Conservation (phyloP, 2,888 invertebrate species). For the Sarcophaga caerulescens region DNA sequence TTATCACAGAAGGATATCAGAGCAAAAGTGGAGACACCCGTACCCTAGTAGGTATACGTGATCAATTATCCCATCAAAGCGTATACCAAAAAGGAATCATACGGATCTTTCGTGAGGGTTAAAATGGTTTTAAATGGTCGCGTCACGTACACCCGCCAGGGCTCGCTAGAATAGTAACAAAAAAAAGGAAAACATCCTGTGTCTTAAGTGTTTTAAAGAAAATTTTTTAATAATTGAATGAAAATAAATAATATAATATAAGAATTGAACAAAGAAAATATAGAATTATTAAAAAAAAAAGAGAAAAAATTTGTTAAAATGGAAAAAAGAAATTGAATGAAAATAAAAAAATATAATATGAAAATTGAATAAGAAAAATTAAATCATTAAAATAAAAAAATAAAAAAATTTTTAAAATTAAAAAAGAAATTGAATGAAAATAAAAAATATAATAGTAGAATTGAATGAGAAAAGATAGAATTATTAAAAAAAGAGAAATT, state of each 20-base stretch:
- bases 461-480: not conserved
- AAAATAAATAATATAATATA: not conserved
- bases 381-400: too few species aligned
- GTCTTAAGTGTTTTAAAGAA: not conserved
- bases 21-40: slow-evolving; percentile 9
- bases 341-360: too few species aligned
- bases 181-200: not conserved
- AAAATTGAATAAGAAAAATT: too few species aligned
- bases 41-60: not conserved
- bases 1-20: slow-evolving; percentile 6
- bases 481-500: not conserved
- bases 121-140: not conserved
- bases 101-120: slow-evolving; percentile 2
- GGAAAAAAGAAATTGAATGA: too few species aligned
- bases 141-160: not conserved
- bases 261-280: not conserved
- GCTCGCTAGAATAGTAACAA: not conserved
- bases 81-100: not conserved
- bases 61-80: not conserved
- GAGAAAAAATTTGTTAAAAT: too few species aligned
- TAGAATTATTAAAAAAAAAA: not conserved
- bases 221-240: too few species aligned
- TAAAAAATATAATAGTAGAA: not conserved
- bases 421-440: too few species aligned
- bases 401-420: too few species aligned